A percentile compares a stretch with the other conserved stretches of the same genome.
phyloP scores from a whole-genome alignment of 2,888 invertebrate species.

The Pseudococcus longispinus region DNA sequence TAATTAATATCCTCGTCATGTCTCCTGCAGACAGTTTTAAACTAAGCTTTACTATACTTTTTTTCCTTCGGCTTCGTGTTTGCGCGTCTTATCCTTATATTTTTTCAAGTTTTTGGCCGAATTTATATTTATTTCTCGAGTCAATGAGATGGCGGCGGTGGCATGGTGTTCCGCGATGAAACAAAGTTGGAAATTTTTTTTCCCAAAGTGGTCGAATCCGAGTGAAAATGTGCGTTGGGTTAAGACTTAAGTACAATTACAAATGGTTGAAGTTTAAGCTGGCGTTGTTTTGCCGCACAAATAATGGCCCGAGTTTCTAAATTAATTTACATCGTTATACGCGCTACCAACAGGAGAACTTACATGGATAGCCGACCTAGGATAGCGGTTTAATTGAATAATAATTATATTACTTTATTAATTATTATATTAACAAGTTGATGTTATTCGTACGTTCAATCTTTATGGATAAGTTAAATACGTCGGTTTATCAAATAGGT shows the following conservation, averaged over 20 bases:
- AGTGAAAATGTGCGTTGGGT: not conserved
- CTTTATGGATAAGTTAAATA: no score
- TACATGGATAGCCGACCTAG: not conserved
- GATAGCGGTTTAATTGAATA: not conserved
- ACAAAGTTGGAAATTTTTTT: not conserved
- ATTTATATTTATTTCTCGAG: constrained; percentile 5
- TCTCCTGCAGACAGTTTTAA: constrained; percentile 34
- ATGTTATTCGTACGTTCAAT: no score
- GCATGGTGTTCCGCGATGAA: not conserved
- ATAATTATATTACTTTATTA: not conserved
- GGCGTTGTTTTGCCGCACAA: not conserved
- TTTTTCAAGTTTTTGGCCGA: constrained; percentile 4
- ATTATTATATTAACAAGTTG: no score
- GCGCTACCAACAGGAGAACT: not conserved
- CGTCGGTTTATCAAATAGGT: no score
- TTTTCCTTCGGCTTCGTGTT: constrained; percentile 23
- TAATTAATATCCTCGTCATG: constrained; percentile 44
- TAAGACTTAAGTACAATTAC: not conserved
- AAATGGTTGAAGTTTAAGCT: not conserved
- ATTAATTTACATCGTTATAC: not conserved
- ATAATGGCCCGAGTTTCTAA: not conserved
- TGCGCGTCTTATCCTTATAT: not conserved
- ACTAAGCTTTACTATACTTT: not conserved
- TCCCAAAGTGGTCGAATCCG: not conserved
- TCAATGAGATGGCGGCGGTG: not conserved